A percentile compares a stretch with the other conserved stretches of the same genome.
Conservation (phyloP, 2,888 invertebrate species). For the Sepioteuthis lessoniana region DNA sequence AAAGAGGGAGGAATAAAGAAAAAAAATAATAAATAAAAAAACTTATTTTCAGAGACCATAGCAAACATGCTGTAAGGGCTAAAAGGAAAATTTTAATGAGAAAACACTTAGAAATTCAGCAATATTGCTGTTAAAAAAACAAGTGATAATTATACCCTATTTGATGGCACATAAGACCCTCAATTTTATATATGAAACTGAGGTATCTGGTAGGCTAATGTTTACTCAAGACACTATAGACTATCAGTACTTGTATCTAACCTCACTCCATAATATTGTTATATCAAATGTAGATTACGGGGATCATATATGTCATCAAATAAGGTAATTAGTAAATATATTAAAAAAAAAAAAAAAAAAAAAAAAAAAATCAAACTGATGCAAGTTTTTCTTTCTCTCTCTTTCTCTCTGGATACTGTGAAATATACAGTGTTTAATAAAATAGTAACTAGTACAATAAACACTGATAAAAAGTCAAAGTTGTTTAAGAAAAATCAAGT, state of each 20-base stretch:
- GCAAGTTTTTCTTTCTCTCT: too few species aligned
- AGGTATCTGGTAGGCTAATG: too few species aligned
- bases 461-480: slow-evolving; percentile 25
- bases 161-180: neutral
- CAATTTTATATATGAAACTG: too few species aligned
- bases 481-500: slow-evolving; percentile 34
- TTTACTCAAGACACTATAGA: too few species aligned
- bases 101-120: neutral
- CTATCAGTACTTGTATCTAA: too few species aligned
- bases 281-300: too few species aligned
- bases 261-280: too few species aligned
- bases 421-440: slow-evolving; percentile 18
- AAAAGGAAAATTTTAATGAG: neutral
- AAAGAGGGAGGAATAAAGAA: neutral
- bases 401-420: slow-evolving; percentile 11
- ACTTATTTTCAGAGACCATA: slow-evolving; percentile 6
- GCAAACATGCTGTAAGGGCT: neutral
- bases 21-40: neutral
- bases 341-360: too few species aligned
- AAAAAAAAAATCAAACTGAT: neutral
- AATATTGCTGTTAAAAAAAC: neutral
- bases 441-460: slow-evolving; percentile 33
- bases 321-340: too few species aligned
- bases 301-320: too few species aligned
- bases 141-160: slow-evolving; percentile 35